Base-by-base conservation (phyloP, 2,113 vertebrate genomes). In the Machaerirhynchus nigripectus region DNA sequence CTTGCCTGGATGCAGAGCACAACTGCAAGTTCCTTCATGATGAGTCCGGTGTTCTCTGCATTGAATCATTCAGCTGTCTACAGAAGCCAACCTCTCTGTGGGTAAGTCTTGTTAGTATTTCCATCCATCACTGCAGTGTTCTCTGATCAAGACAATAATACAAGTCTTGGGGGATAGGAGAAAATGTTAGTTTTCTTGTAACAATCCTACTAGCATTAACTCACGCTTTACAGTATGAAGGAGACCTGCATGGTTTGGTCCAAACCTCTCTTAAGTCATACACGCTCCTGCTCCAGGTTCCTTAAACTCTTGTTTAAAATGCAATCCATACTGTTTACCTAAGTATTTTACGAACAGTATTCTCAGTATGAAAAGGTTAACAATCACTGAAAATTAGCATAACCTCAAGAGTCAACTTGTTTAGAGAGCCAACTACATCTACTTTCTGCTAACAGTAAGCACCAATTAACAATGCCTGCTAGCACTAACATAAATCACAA, bases 401-500 rank as follows among this genome's bases (percentile, higher is more conserved):
- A 56, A 33, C 33, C 50, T 88, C 59, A 57, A 80, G 39, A 81
- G 69, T 53, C 76, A 73, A 22, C 64, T 65, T 90, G 86, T 89
- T 91, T 73, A 59, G 79, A 79, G 80, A 93, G 91, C 60, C 60
- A 44, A 57, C 47, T 82, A 15, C 57, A 70, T 74, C 37, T 65
- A 70, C 52, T 67, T 92, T 96, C 75, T 88, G 56, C 83, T 49
- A 77, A 95, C n/a, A 42, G 33, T 93, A 96, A 95, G 96, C 73
- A 79, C 71, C 92, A 97, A 98, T 97, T 97, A 98, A 94, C 88
- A 80, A 44, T 87, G 85, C 94, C 33, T 73, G 84, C 96, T 88
- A 93, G 78, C 47, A 80, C 53, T 73, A 92, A 88, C 82, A 93
- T 98, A 98, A 97, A 98, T 98, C 97, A 98, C 87, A 95, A 60